phyloP scores from a whole-genome alignment of 1,140 invertebrate species.

The Drepana arcuata region DNA sequence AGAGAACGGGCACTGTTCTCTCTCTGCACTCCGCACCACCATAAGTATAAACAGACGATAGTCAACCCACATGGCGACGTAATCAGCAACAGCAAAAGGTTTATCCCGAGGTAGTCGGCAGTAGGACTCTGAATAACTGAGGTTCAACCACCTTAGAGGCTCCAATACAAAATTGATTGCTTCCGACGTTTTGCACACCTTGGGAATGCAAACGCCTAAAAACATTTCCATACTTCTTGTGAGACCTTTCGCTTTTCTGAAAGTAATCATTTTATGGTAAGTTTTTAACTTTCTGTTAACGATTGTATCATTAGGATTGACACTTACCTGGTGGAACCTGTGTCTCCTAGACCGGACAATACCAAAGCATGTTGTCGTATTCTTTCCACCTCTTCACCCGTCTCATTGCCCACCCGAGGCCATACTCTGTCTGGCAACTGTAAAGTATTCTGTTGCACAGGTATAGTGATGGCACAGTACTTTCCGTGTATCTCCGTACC shows the following conservation, averaged over 20 bases:
- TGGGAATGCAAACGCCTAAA: slow-evolving; percentile 38
- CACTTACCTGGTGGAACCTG: too few species aligned
- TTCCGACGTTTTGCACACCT: slow-evolving; percentile 20
- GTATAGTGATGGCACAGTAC: slow-evolving; percentile 23
- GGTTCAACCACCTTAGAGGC: slow-evolving; percentile 12
- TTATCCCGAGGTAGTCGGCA: slow-evolving; percentile 34
- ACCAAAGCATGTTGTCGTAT: too few species aligned
- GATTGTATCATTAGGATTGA: too few species aligned
- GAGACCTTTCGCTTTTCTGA: too few species aligned
- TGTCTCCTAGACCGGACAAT: too few species aligned
- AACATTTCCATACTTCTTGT: too few species aligned
- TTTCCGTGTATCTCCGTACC: slow-evolving; percentile 25
- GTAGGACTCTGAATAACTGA: slow-evolving; percentile 16
- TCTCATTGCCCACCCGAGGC: too few species aligned
- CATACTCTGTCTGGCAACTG: too few species aligned
- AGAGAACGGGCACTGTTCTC: not conserved
- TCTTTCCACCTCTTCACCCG: too few species aligned
- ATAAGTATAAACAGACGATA: not conserved
- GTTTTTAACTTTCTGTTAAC: too few species aligned
- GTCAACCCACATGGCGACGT: slow-evolving; percentile 37
- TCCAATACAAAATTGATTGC: slow-evolving; percentile 17
- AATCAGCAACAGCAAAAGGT: slow-evolving; percentile 30
- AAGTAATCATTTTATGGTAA: too few species aligned
- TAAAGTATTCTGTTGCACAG: too few species aligned
- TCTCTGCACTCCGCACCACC: not conserved